phyloP scores from a whole-genome alignment of 2,888 invertebrate genomes.

The Leptinotarsa haldemani region DNA sequence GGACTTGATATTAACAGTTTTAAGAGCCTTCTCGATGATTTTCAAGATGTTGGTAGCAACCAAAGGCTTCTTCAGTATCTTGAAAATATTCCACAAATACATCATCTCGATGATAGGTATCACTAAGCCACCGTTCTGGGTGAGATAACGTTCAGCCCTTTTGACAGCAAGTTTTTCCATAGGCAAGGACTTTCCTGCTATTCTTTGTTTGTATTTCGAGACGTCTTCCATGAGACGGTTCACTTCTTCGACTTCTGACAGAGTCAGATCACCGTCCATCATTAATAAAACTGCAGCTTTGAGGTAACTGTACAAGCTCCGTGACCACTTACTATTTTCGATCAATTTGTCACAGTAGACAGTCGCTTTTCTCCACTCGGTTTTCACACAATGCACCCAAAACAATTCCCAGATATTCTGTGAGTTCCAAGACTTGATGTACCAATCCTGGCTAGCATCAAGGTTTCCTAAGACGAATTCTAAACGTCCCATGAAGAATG shows the following conservation, averaged over 20 bases:
- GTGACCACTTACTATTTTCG: constrained; percentile 90
- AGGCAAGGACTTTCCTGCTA: constrained; percentile 96
- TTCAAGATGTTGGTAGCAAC: constrained; percentile 73
- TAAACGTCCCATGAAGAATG: constrained; percentile 89
- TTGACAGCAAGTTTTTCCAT: constrained; percentile 96
- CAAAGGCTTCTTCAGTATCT: constrained; percentile 78
- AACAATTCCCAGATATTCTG: constrained; percentile 91
- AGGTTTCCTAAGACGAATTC: constrained; percentile 85
- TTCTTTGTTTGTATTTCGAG: constrained; percentile 85
- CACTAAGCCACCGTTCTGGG: constrained; percentile 78
- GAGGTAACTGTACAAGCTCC: constrained; percentile 91
- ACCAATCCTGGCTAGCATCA: constrained; percentile 78
- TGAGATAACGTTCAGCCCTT: constrained; percentile 82
- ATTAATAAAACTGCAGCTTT: constrained; percentile 86
- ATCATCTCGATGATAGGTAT: constrained; percentile 90
- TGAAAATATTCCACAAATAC: constrained; percentile 94
- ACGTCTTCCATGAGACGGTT: constrained; percentile 80
- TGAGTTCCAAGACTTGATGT: constrained; percentile 83
- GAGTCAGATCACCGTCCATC: constrained; percentile 69
- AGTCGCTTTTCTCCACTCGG: constrained; percentile 83
- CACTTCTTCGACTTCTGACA: constrained; percentile 69
- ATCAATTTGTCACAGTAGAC: constrained; percentile 78
- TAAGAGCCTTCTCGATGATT: constrained; percentile 70
- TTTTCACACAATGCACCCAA: constrained; percentile 83
- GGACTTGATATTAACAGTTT: constrained; percentile 54